Percentiles rank a stretch among this genome's conserved stretches.
Evolutionary conservation across 2,888 invertebrate species (phyloP).

Genomic region (Laspeyria flexula): DNA sequence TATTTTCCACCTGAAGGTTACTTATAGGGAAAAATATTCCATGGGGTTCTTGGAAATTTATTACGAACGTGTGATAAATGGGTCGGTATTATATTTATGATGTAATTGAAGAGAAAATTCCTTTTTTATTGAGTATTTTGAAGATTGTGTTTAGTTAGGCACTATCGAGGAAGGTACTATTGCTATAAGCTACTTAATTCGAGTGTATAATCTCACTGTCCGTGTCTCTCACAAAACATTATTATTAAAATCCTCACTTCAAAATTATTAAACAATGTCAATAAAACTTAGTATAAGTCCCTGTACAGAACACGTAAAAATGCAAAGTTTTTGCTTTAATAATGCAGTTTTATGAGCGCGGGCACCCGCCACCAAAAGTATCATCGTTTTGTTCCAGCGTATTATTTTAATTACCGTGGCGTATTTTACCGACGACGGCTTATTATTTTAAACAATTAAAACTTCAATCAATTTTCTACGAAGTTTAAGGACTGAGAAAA

Average conservation of each 20-base stretch:
- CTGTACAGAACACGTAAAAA: constrained; percentile 23
- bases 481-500: no score
- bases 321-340: constrained; percentile 29
- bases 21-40: constrained; percentile 4
- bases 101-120: not conserved
- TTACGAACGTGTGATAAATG: not conserved
- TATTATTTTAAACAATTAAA: not conserved
- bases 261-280: constrained; percentile 1
- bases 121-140: not conserved
- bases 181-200: no score
- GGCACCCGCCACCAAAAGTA: constrained; percentile 14
- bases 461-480: not conserved
- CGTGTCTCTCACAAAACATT: no score
- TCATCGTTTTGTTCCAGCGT: not conserved
- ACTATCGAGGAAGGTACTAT: no score
- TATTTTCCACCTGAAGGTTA: not conserved
- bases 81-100: no score
- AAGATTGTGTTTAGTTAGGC: no score
- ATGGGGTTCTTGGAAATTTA: not conserved
- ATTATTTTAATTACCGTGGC: not conserved
- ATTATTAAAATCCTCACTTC: no score
- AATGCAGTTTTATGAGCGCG: constrained; percentile 35
- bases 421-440: not conserved
- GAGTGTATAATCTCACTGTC: no score
- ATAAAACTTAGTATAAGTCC: constrained; percentile 22